Base-by-base conservation (phyloP, 2,113 vertebrate genomes). In the Onychostruthus taczanowskii region DNA sequence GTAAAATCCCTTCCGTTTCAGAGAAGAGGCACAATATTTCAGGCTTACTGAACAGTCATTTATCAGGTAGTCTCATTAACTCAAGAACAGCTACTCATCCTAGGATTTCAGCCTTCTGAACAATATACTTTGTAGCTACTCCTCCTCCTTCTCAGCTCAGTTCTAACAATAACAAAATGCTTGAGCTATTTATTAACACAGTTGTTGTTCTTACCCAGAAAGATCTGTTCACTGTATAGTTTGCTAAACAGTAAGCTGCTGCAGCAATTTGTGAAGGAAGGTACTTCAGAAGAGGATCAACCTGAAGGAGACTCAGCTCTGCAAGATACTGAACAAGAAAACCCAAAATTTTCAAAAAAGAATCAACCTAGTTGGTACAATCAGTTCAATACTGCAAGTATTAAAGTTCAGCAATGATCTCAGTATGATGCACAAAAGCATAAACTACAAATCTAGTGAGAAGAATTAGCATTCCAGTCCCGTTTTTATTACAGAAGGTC, bases 291-390 rank as follows among this genome's bases (percentile, higher is more conserved):
- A 99, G 99, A 10, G 98, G 98, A 63, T 99, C 98, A 7, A 97
- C 98, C 94, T 99, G 98, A 63, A 99, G 97, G 28, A 99, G 97
- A 93, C 98, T 99, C 94, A 99, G 89, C 58, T 99, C 99, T 84
- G 98, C 98, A 84, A 99, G 89, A 85, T 99, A 99, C 99, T 99
- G 81, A 84, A 81, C 26, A 64, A 80, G 69, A 61, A 73, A 35
- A 27, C 0, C 5, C 14, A 56, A 24, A 10, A 19, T 19, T 41
- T 55, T 67, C 20, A 41, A 88, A 26, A 76, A 33, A 83, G 19
- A 85, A 83, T 55, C n/a, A 78, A 41, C 10, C 26, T 16, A 82
- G 28, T 26, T 73, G 30, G 19, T 72, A 59, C 22, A 84, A 30
- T 39, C 27, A 84, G 24, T 37, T 17, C 49, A 72, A 52, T 22